phyloP scores from a whole-genome alignment of 2,888 invertebrate species.

The Drosophila ustulata region DNA sequence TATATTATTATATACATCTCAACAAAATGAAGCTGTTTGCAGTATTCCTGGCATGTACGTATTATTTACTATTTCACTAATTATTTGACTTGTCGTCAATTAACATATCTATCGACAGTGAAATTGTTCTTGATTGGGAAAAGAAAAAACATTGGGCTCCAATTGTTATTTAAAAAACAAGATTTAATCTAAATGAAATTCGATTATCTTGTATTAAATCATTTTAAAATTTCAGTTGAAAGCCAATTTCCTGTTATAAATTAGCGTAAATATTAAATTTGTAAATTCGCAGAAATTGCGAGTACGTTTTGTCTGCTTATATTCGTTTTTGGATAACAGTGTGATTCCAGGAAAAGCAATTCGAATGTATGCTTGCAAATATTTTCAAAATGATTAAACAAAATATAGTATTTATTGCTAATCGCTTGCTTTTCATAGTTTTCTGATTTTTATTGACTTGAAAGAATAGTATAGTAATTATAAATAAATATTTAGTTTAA shows the following conservation, averaged over 20 bases:
- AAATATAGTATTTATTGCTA: neutral
- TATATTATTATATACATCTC: constrained; percentile 23
- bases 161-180: no score
- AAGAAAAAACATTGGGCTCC: no score
- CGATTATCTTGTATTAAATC: neutral
- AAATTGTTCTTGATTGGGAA: neutral
- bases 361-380: neutral
- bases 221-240: neutral
- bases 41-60: constrained; percentile 80
- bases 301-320: neutral
- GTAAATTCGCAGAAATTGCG: constrained; percentile 30
- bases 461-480: no score
- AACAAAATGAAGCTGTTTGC: constrained; percentile 79
- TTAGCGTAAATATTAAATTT: constrained; percentile 1
- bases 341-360: neutral
- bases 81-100: neutral
- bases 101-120: neutral
- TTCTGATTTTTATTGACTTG: no score
- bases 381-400: neutral
- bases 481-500: no score
- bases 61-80: neutral
- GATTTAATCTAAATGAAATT: no score
- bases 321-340: constrained; percentile 4
- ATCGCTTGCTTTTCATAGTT: no score
- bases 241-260: constrained; percentile 4